Evolutionary conservation across 2,888 invertebrate species (phyloP).

Genomic region (Melanchra persicariae): DNA sequence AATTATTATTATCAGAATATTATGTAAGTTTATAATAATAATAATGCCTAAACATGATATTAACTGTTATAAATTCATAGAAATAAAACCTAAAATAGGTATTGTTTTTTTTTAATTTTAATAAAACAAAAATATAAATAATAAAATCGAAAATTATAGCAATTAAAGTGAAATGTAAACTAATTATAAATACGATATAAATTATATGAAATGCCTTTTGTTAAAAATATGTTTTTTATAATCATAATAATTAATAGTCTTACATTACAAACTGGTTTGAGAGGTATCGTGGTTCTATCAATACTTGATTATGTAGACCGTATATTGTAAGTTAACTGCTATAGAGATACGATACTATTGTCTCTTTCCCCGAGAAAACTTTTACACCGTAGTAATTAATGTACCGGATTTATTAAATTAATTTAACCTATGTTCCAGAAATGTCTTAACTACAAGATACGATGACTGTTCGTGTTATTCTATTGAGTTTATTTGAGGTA

Average conservation of each 20-base stretch:
- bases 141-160: neutral
- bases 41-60: neutral
- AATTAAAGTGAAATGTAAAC: neutral
- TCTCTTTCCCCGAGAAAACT: slow-evolving; percentile 28
- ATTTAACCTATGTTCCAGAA: slow-evolving; percentile 33
- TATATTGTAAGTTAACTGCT: slow-evolving; percentile 36
- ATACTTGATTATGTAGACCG: slow-evolving; percentile 34
- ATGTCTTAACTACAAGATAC: slow-evolving; percentile 30
- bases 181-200: neutral
- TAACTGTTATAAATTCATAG: neutral
- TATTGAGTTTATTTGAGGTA: slow-evolving; percentile 59
- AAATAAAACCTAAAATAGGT: neutral
- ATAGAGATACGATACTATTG: slow-evolving; percentile 41
- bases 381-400: slow-evolving; percentile 19
- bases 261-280: slow-evolving; percentile 39
- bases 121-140: too few species aligned
- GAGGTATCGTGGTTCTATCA: slow-evolving; percentile 63
- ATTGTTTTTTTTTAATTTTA: too few species aligned
- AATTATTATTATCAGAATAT: neutral
- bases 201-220: too few species aligned
- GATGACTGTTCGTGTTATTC: slow-evolving; percentile 20
- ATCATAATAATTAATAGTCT: slow-evolving; percentile 20
- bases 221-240: too few species aligned
- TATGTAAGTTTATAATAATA: neutral
- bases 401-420: slow-evolving; percentile 21